These are phyloP conservation scores for Drosophila neoperkinsi DNA, from an alignment of 2,888 invertebrate genomes.

Conservation along the genomic window DNA sequence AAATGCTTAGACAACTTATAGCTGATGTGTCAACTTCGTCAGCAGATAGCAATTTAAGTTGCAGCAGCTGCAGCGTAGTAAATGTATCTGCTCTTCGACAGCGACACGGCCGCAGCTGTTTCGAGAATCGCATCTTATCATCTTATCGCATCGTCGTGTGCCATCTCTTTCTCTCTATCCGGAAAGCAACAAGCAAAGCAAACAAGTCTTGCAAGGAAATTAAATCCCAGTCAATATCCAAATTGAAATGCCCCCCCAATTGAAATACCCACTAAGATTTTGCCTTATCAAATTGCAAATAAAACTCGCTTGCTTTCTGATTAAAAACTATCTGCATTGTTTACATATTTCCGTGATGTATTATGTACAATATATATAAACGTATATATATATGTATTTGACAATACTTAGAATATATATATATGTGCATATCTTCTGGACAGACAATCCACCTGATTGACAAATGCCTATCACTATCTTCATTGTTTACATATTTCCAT, in stretches of 20 bases:
- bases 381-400: background rate
- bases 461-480: background rate
- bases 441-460: conserved; percentile 1
- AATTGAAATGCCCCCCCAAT: background rate
- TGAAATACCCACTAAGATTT: background rate
- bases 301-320: background rate
- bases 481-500: background rate
- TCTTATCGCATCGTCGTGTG: background rate
- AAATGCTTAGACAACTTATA: conserved; percentile 11
- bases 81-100: background rate
- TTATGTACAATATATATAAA: background rate
- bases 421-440: background rate
- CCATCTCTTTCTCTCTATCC: background rate
- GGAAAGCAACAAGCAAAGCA: background rate
- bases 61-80: background rate
- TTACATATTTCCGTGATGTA: conserved; percentile 2
- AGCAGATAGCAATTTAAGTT: conserved; percentile 8
- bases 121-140: background rate
- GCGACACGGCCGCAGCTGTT: background rate
- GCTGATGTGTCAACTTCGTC: conserved; percentile 1
- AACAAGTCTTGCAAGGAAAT: conserved; percentile 6
- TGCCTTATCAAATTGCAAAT: conserved; percentile 20
- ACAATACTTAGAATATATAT: background rate
- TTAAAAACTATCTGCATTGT: conserved; percentile 2
- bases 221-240: background rate